phyloP scores from a whole-genome alignment of 2,797 vertebrate genomes.

The Scarus forsteni region DNA sequence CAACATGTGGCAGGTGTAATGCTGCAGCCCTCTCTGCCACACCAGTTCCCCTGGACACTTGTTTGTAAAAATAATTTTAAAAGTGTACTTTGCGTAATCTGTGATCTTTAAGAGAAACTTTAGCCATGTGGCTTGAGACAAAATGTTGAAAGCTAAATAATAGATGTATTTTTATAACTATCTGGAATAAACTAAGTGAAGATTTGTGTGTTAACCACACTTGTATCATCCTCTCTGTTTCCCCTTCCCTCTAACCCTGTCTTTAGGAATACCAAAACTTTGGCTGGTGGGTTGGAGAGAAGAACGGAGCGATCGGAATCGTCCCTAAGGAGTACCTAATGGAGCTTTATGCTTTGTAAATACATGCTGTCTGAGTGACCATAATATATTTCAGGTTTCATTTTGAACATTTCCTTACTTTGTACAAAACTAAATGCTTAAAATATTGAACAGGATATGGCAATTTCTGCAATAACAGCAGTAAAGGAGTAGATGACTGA shows the following conservation, averaged over 20 bases:
- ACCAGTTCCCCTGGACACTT: too few species aligned
- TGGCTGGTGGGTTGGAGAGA: slow-evolving; percentile 99
- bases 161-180: neutral
- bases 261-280: slow-evolving; percentile 95
- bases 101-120: neutral
- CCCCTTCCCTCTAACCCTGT: slow-evolving; percentile 18
- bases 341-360: slow-evolving; percentile 93
- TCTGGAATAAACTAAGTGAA: neutral
- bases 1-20: too few species aligned
- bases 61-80: too few species aligned
- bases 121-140: too few species aligned
- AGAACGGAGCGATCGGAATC: slow-evolving; percentile 94
- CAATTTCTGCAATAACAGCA: slow-evolving; percentile 10
- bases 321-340: slow-evolving; percentile 97
- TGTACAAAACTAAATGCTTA: slow-evolving; percentile 1
- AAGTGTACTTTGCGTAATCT: neutral
- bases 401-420: neutral
- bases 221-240: slow-evolving; percentile 9
- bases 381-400: neutral
- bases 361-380: slow-evolving; percentile 62
- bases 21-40: too few species aligned
- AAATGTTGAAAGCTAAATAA: neutral
- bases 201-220: neutral
- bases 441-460: neutral
- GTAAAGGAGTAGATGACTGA: neutral